A percentile compares a stretch with the other conserved stretches of the same genome.
phyloP scores from a whole-genome alignment of 2,888 invertebrate genomes.

The Rhamnusium bicolor region DNA sequence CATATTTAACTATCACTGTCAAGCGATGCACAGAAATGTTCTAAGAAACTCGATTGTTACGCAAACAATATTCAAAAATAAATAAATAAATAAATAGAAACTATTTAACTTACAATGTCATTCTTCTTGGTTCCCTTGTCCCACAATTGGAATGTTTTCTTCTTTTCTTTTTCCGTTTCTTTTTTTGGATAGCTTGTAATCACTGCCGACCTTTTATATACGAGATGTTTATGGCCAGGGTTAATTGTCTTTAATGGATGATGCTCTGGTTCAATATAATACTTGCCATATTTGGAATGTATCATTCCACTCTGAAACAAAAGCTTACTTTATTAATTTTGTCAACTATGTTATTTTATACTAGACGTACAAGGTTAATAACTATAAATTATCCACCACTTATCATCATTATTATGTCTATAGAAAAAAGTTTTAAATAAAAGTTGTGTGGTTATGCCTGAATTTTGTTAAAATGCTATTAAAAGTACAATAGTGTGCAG shows the following conservation, averaged over 20 bases:
- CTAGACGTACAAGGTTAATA: too few species aligned
- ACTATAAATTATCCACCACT: too few species aligned
- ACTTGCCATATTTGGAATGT: conserved; percentile 78
- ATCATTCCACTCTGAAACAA: conserved; percentile 78
- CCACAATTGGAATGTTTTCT: conserved; percentile 74
- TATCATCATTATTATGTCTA: too few species aligned
- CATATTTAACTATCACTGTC: too few species aligned
- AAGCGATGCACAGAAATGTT: too few species aligned
- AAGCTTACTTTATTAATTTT: conserved; percentile 31
- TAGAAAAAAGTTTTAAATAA: too few species aligned
- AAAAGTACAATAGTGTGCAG: too few species aligned
- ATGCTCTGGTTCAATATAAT: conserved; percentile 82
- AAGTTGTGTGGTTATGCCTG: too few species aligned
- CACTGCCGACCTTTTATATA: conserved; percentile 81
- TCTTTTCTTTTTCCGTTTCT: conserved; percentile 71
- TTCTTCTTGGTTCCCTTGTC: conserved; percentile 73
- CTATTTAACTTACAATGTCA: conserved; percentile 68
- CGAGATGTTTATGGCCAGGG: conserved; percentile 78
- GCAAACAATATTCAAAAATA: too few species aligned
- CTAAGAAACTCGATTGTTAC: too few species aligned
- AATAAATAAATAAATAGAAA: too few species aligned
- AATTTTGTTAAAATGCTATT: too few species aligned
- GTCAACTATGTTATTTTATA: not conserved
- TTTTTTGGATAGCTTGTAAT: conserved; percentile 66
- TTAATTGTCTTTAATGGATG: conserved; percentile 68